Percentiles rank a stretch among this genome's conserved stretches.
phyloP scores from a whole-genome alignment of 2,113 vertebrate genomes.

The Dolichotis patagonum region DNA sequence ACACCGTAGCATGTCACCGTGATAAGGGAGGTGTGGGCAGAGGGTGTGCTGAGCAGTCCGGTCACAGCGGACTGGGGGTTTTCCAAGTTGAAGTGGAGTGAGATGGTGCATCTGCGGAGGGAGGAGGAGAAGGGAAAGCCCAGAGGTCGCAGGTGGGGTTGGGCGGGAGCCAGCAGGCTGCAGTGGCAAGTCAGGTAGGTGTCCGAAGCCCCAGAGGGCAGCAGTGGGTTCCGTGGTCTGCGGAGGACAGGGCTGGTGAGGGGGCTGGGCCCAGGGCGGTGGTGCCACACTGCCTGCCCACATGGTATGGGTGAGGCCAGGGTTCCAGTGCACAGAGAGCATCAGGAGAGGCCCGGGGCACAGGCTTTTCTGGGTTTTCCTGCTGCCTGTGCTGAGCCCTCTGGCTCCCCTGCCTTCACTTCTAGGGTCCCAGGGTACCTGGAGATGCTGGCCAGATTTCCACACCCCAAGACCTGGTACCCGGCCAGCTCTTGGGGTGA shows the following conservation, averaged over 20 bases:
- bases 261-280: background rate
- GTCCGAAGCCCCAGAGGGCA: background rate
- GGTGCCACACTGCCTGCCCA: background rate
- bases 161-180: background rate
- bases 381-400: background rate
- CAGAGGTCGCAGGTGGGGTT: background rate
- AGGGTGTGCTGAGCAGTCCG: accelerated
- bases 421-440: background rate
- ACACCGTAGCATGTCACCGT: accelerated
- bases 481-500: background rate
- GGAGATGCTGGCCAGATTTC: background rate
- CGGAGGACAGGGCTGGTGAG: background rate
- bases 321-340: background rate
- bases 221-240: no score
- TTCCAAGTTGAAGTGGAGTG: background rate
- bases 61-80: no score
- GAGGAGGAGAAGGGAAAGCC: background rate
- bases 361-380: background rate
- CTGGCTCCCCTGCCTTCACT: background rate
- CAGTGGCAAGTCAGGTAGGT: background rate
- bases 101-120: background rate
- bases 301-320: background rate
- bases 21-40: background rate
- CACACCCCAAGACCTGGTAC: background rate
- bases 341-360: background rate